These are phyloP conservation scores for Chlorodrepanis virens DNA, from an alignment of 2,113 vertebrate species.

Conservation along the genomic window DNA sequence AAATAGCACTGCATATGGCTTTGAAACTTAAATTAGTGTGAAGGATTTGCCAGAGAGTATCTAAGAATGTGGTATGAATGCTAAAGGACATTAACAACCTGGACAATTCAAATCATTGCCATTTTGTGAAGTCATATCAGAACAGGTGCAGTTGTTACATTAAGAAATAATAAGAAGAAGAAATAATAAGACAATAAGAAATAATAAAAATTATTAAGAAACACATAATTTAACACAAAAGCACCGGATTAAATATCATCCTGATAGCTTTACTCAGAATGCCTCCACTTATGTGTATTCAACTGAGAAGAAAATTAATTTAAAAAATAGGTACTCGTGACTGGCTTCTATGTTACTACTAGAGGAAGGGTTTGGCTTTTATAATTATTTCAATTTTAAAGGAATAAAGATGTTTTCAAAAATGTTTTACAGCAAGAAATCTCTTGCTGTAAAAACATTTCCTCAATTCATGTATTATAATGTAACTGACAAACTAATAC, in stretches of 20 bases:
- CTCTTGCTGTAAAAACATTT: background rate
- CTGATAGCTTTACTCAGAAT: background rate
- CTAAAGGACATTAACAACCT: background rate
- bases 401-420: background rate
- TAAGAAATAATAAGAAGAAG: background rate
- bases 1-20: background rate
- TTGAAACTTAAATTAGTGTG: background rate
- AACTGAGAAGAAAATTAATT: background rate
- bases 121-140: background rate
- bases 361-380: background rate
- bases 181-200: background rate
- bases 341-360: background rate
- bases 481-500: background rate
- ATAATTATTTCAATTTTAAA: background rate
- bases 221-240: background rate
- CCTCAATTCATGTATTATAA: background rate
- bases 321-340: background rate
- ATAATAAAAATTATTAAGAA: background rate
- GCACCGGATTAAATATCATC: background rate
- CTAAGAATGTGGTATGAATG: background rate
- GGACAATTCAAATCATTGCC: background rate
- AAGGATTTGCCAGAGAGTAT: background rate
- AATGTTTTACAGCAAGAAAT: background rate
- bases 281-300: background rate
- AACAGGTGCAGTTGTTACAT: background rate